A percentile compares a stretch with the other conserved stretches of the same genome.
phyloP scores from a whole-genome alignment of 2,113 vertebrate genomes.

The Chloebia gouldiae region DNA sequence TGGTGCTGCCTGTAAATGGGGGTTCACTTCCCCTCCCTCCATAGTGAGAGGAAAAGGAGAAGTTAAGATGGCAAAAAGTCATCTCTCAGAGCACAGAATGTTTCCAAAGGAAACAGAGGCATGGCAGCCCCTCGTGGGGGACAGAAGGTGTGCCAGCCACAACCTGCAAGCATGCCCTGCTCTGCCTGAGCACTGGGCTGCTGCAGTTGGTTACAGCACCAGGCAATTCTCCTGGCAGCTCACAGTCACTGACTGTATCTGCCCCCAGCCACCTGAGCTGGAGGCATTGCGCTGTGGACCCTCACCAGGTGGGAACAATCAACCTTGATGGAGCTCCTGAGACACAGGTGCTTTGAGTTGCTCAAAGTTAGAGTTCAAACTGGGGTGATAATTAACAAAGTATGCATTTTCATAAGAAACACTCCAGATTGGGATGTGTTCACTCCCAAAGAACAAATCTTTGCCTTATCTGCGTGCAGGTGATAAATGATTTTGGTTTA shows the following conservation, averaged over 20 bases:
- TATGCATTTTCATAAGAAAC: background rate
- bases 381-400: background rate
- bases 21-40: background rate
- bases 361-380: background rate
- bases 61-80: background rate
- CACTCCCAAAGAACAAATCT: background rate
- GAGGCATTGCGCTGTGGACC: background rate
- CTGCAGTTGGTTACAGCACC: background rate
- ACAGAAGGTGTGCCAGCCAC: background rate
- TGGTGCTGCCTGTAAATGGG: background rate
- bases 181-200: background rate
- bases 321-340: background rate
- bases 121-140: rapidly evolving
- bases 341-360: background rate
- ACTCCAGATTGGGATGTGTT: background rate
- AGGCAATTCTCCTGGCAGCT: background rate
- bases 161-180: background rate
- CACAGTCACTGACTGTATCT: background rate
- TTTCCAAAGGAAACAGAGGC: background rate
- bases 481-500: conserved; percentile 6
- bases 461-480: background rate
- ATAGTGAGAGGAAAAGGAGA: background rate
- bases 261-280: background rate
- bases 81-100: background rate
- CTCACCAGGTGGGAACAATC: background rate